These are phyloP conservation scores for Lathronympha strigana DNA, from an alignment of 2,888 invertebrate genomes.

Conservation along the genomic window DNA sequence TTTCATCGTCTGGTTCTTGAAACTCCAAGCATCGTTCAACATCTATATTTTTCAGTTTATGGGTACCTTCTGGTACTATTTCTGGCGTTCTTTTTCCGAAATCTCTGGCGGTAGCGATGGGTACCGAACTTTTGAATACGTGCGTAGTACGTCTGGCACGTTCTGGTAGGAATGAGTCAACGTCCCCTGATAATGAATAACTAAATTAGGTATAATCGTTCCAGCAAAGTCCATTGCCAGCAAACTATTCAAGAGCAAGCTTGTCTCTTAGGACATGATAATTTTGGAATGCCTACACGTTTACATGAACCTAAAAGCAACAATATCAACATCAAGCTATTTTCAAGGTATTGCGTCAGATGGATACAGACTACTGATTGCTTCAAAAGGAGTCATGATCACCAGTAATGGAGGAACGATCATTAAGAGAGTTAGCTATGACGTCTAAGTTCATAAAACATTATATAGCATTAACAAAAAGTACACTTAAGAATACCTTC, in stretches of 20 bases:
- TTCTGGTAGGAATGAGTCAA: not conserved
- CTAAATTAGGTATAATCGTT: not conserved
- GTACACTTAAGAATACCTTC: constrained; percentile 18
- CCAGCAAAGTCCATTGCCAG: no score
- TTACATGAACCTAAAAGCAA: no score
- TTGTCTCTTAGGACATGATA: no score
- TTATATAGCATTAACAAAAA: not conserved
- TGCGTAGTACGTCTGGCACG: not conserved
- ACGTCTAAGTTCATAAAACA: not conserved
- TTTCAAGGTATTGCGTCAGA: no score
- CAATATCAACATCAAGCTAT: no score
- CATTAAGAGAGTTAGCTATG: no score
- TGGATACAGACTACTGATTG: no score
- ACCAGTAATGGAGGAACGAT: no score
- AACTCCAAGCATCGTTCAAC: constrained; percentile 7
- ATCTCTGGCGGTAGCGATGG: not conserved
- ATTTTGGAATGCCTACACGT: no score
- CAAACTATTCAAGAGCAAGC: no score
- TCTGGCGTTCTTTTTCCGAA: constrained; percentile 7
- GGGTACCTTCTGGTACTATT: constrained; percentile 9
- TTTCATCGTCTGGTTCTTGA: not conserved
- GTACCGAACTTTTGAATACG: constrained; percentile 2
- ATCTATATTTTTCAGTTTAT: not conserved
- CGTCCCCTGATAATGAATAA: constrained; percentile 1
- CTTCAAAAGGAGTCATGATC: no score